A percentile compares a stretch with the other conserved stretches of the same genome.
Evolutionary conservation across 2,113 vertebrate genomes (phyloP).

Genomic region (Neolamprologus sp.): DNA sequence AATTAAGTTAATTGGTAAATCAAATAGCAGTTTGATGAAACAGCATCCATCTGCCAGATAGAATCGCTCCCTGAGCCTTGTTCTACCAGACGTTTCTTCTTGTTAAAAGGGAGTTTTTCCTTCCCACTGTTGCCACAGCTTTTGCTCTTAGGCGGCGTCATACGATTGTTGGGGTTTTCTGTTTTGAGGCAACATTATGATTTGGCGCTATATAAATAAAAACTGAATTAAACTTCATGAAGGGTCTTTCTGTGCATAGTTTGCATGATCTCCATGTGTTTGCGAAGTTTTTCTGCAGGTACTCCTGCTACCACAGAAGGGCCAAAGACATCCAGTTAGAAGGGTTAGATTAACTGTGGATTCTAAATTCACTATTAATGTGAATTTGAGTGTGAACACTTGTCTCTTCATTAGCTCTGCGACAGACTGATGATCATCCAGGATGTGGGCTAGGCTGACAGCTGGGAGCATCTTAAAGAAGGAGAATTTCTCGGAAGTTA

Average conservation of each 20-base stretch:
- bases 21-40: not conserved
- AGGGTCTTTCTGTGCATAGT: not conserved
- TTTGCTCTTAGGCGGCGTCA: not conserved
- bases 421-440: not conserved
- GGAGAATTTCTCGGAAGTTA: fast-evolving
- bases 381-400: not conserved
- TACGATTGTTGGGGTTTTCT: not conserved
- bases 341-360: not conserved
- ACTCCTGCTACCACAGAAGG: not conserved
- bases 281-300: not conserved
- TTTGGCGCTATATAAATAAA: not conserved
- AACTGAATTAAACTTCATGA: not conserved
- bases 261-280: not conserved
- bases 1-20: not conserved
- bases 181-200: not conserved
- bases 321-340: not conserved
- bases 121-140: not conserved
- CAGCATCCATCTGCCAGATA: not conserved
- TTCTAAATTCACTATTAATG: not conserved
- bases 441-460: not conserved
- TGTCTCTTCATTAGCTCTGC: not conserved
- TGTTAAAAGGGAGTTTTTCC: not conserved
- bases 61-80: not conserved
- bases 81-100: fast-evolving
- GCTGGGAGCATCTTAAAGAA: not conserved